Evolutionary conservation across 2,113 vertebrate genomes (phyloP).

Genomic region (Corythornis vintsioides): DNA sequence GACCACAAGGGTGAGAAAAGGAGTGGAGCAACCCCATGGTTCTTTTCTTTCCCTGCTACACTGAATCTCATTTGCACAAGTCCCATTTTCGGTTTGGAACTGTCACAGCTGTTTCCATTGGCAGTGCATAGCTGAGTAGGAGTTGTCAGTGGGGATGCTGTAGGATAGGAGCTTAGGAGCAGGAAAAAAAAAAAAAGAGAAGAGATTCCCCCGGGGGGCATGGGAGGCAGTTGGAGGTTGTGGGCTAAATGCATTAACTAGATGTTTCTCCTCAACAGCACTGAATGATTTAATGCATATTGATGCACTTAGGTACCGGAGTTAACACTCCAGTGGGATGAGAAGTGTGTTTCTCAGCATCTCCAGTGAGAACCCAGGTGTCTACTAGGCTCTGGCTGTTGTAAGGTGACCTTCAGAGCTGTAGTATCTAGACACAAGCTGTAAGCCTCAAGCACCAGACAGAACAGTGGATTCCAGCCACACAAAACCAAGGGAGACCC

Average conservation of each 20-base stretch:
- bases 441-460: not conserved
- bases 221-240: constrained; percentile 62
- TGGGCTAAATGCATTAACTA: constrained; percentile 56
- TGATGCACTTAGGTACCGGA: not conserved
- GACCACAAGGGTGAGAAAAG: not conserved
- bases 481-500: not conserved
- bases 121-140: constrained; percentile 65
- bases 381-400: not conserved
- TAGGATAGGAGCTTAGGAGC: constrained; percentile 30
- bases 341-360: not conserved
- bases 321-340: not conserved
- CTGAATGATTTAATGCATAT: constrained; percentile 13
- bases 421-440: not conserved
- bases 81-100: constrained; percentile 61
- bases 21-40: constrained; percentile 10
- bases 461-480: not conserved
- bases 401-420: not conserved
- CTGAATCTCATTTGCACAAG: constrained; percentile 67
- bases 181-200: not conserved
- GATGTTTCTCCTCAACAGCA: constrained; percentile 51
- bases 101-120: constrained; percentile 70
- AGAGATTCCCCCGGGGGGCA: constrained; percentile 66
- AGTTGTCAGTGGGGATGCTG: constrained; percentile 67
- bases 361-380: not conserved
- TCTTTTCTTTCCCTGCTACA: constrained; percentile 43